Conservation (phyloP, 2,888 invertebrate species). For the Athrips mouffetella region DNA sequence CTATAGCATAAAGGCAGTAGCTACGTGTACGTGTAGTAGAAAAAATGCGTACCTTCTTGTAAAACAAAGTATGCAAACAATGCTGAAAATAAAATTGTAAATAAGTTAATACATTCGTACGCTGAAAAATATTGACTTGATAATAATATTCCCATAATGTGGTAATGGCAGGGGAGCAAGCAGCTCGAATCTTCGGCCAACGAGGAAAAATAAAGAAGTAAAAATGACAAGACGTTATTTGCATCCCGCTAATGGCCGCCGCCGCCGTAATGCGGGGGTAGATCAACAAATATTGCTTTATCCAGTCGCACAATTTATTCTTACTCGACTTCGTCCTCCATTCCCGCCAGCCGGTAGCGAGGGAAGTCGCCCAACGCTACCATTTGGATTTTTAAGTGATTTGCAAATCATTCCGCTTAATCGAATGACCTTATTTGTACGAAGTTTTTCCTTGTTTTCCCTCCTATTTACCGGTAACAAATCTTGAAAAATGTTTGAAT, state of each 20-base stretch:
- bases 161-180: constrained; percentile 42
- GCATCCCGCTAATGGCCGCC: constrained; percentile 75
- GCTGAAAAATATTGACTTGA: no score
- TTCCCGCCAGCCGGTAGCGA: constrained; percentile 61
- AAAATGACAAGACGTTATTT: constrained; percentile 78
- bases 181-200: constrained; percentile 48
- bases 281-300: constrained; percentile 78
- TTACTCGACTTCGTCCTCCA: constrained; percentile 70
- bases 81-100: no score
- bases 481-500: constrained; percentile 5
- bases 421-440: constrained; percentile 69
- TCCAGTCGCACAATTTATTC: constrained; percentile 76
- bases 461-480: constrained; percentile 19
- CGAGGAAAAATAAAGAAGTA: constrained; percentile 73
- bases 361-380: constrained; percentile 63
- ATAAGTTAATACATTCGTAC: no score
- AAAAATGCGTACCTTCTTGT: constrained; percentile 28
- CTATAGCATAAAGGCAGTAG: no score
- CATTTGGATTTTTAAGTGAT: constrained; percentile 73
- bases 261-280: constrained; percentile 74
- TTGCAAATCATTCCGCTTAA: constrained; percentile 73
- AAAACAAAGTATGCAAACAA: no score
- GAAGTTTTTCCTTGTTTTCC: constrained; percentile 46
- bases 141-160: constrained; percentile 48
- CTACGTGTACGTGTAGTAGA: no score